Conservation (phyloP, 2,113 vertebrate genomes). For the Zosterops hypoxanthus region DNA sequence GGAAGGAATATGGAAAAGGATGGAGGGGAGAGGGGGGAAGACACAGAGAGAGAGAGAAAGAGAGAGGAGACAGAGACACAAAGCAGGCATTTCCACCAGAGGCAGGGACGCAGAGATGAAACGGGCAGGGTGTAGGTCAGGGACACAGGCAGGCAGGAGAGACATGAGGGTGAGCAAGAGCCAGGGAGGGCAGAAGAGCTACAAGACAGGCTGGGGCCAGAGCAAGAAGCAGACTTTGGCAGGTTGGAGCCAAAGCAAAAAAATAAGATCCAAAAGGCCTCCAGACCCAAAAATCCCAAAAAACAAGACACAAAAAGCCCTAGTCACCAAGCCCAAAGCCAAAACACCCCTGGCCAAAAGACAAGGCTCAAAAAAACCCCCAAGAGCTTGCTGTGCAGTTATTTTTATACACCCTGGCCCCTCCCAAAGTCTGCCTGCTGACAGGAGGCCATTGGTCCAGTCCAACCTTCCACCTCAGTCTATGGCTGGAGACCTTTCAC, state of each 20-base stretch:
- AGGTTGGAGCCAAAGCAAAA: background rate
- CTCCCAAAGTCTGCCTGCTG: background rate
- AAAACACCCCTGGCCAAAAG: background rate
- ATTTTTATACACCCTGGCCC: background rate
- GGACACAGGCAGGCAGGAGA: background rate
- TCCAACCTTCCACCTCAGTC: background rate
- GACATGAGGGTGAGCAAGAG: background rate
- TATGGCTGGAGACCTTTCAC: background rate
- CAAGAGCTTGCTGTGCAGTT: too few species aligned
- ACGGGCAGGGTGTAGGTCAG: background rate
- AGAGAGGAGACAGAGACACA: background rate
- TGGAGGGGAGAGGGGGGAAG: too few species aligned
- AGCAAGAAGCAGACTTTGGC: too few species aligned
- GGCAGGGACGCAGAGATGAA: background rate
- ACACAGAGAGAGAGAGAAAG: too few species aligned
- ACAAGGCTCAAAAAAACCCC: background rate
- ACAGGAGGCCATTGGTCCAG: background rate
- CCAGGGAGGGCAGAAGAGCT: fast-evolving
- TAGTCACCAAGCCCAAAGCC: background rate
- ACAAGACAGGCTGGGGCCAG: background rate
- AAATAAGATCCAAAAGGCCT: background rate
- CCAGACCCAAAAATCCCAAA: background rate
- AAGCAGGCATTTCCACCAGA: background rate
- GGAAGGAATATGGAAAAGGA: background rate
- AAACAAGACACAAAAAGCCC: background rate